These are phyloP conservation scores for Hipparchia semele DNA, from an alignment of 2,888 invertebrate species.

Conservation along the genomic window DNA sequence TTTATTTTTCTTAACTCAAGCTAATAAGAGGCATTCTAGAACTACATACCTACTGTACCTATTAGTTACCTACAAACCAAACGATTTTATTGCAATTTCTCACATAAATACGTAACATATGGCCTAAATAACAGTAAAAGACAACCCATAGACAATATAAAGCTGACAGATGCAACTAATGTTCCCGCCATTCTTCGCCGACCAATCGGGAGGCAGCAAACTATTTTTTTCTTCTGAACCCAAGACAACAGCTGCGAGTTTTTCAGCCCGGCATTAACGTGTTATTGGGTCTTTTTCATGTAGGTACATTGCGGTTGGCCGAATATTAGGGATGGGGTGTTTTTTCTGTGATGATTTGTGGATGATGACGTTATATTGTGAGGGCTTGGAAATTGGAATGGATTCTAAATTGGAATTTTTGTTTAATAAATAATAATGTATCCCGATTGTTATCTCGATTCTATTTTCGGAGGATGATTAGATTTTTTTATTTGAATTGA, in stretches of 20 bases:
- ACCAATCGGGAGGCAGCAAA: constrained; percentile 58
- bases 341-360: constrained; percentile 49
- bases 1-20: too few relatives aligned
- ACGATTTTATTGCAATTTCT: constrained; percentile 36
- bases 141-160: constrained; percentile 62
- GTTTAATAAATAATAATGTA: constrained; percentile 34
- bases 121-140: constrained; percentile 31
- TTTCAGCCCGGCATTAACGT: constrained; percentile 64
- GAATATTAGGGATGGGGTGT: constrained; percentile 45
- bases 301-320: constrained; percentile 49
- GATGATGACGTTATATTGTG: constrained; percentile 35
- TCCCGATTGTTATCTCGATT: constrained; percentile 30
- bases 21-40: too few relatives aligned
- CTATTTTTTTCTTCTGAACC: constrained; percentile 51
- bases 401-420: constrained; percentile 33
- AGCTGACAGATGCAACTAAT: constrained; percentile 74
- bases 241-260: constrained; percentile 64
- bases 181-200: constrained; percentile 61
- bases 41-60: too few relatives aligned
- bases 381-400: constrained; percentile 3
- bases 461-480: constrained; percentile 13
- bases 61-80: background rate
- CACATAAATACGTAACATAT: constrained; percentile 43
- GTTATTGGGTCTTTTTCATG: constrained; percentile 75
- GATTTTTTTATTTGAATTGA: constrained; percentile 14